These are phyloP conservation scores for Myoxocephalus aenaeus DNA, from an alignment of 2,797 vertebrate genomes.

Conservation along the genomic window DNA sequence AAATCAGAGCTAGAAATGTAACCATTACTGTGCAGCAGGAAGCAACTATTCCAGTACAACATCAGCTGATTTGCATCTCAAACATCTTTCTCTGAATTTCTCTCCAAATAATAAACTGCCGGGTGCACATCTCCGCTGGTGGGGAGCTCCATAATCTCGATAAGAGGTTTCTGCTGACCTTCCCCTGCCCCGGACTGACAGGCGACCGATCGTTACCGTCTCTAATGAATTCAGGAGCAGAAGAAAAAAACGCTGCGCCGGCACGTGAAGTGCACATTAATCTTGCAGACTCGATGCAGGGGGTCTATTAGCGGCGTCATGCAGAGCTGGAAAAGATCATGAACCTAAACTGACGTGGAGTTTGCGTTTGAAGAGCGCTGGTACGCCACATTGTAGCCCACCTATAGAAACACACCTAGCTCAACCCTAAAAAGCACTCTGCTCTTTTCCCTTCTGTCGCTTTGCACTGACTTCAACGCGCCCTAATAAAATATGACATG, in stretches of 20 bases:
- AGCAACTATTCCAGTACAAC: background rate
- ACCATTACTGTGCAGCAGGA: conserved; percentile 41
- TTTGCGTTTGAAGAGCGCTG: conserved; percentile 18
- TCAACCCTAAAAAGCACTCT: background rate
- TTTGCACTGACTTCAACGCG: conserved; percentile 7
- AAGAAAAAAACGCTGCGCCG: conserved; percentile 29
- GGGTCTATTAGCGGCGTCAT: conserved; percentile 45
- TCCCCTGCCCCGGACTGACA: conserved; percentile 56
- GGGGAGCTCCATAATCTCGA: conserved; percentile 54
- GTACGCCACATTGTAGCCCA: background rate
- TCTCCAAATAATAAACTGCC: background rate
- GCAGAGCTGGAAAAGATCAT: conserved; percentile 15
- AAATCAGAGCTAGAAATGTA: conserved; percentile 13
- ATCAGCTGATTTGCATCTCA: conserved; percentile 48
- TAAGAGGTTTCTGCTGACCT: conserved; percentile 69
- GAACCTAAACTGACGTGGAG: conserved; percentile 9
- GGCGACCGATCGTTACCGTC: conserved; percentile 65
- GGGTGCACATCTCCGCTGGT: conserved; percentile 21
- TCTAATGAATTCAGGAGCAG: conserved; percentile 72
- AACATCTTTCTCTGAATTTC: conserved; percentile 20
- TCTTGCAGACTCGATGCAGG: conserved; percentile 48
- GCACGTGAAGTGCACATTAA: conserved; percentile 61
- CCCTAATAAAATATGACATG: conserved; percentile 39
- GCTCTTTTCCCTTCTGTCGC: conserved; percentile 6
- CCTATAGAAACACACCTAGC: conserved; percentile 8